These are phyloP conservation scores for Globodera rostochiensis DNA, from an alignment of 1,140 invertebrate species.

Conservation along the genomic window DNA sequence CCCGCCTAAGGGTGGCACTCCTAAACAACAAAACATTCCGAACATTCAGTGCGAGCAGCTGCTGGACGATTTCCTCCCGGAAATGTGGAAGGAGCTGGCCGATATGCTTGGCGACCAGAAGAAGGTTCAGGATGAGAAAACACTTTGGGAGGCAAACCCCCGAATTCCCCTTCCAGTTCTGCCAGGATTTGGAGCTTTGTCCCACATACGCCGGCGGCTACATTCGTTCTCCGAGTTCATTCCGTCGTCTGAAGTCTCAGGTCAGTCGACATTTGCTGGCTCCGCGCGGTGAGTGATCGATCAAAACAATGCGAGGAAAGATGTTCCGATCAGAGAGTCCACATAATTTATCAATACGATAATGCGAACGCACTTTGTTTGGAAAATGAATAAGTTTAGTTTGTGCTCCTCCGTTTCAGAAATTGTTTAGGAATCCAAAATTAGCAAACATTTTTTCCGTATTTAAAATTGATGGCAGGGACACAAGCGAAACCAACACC, in stretches of 20 bases:
- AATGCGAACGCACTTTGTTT: too few relatives aligned
- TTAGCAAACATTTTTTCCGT: too few relatives aligned
- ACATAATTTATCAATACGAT: not conserved
- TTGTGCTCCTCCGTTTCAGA: not conserved
- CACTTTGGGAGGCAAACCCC: not conserved
- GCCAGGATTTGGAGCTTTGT: conserved; percentile 57
- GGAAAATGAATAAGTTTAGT: too few relatives aligned
- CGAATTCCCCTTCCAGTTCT: conserved; percentile 49
- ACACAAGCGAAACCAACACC: too few relatives aligned
- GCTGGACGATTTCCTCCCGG: conserved; percentile 58
- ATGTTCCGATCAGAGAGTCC: not conserved
- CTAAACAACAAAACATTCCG: too few relatives aligned
- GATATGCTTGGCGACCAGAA: conserved; percentile 49
- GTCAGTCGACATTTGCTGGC: not conserved
- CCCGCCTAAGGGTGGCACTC: too few relatives aligned
- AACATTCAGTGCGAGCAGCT: conserved; percentile 56
- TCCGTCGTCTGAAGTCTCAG: not conserved
- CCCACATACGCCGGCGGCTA: not conserved
- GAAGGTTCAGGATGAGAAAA: conserved; percentile 23
- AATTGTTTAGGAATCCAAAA: not conserved
- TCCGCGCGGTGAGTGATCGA: not conserved
- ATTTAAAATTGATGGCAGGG: too few relatives aligned
- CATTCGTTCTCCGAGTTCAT: not conserved
- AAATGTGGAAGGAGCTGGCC: conserved; percentile 59
- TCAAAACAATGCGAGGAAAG: not conserved